Percentiles rank a stretch among this genome's conserved stretches.
phyloP scores from a whole-genome alignment of 2,113 vertebrate genomes.

The Arenaria interpres region DNA sequence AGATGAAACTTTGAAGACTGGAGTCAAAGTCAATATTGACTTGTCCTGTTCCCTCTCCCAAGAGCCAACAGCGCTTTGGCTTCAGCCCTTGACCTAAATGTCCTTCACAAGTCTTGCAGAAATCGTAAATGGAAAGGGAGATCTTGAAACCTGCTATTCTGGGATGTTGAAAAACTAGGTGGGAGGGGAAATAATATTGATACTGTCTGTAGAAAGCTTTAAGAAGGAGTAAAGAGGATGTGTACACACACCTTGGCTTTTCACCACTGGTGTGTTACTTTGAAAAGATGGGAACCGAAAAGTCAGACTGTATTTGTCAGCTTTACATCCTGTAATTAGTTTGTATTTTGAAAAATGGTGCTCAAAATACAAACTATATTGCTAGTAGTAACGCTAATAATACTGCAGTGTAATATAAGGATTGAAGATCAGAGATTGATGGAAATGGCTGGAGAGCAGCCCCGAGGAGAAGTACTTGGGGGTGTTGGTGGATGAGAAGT shows the following conservation, averaged over 20 bases:
- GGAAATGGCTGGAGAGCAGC: background rate
- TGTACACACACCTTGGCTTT: fast-evolving
- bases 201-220: background rate
- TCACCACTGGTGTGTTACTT: background rate
- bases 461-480: too few relatives aligned
- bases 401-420: background rate
- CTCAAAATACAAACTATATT: background rate
- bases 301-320: background rate
- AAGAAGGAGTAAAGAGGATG: background rate
- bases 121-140: background rate
- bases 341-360: background rate
- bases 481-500: too few relatives aligned
- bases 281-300: background rate
- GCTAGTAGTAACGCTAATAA: fast-evolving
- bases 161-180: background rate
- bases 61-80: background rate
- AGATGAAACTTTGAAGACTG: background rate
- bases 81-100: background rate
- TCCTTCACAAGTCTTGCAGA: background rate
- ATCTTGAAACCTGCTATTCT: background rate
- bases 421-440: background rate
- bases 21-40: conserved; percentile 1
- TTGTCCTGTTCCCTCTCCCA: background rate
- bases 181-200: background rate
- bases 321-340: background rate